phyloP scores from a whole-genome alignment of 37 sponge, comb jelly and placozoan species.

The Halisarca cf. caerulea region DNA sequence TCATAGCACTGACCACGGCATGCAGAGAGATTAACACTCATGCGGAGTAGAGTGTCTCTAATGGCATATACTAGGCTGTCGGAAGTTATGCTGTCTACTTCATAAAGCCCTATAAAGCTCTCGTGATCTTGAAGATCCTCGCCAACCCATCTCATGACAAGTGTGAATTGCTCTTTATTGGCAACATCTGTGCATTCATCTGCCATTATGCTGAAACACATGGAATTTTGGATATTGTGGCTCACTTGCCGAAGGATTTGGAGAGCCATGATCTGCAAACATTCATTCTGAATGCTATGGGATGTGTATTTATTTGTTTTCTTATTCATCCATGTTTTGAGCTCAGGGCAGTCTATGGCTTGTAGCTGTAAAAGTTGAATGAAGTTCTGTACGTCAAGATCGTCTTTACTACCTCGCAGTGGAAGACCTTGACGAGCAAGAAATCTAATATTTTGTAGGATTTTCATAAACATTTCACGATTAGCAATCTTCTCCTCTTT shows the following conservation, averaged over 20 bases:
- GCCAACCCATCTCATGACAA: conserved; percentile 31
- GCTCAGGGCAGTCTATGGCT: conserved; percentile 35
- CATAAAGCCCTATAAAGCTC: conserved; percentile 22
- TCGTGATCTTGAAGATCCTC: conserved; percentile 2
- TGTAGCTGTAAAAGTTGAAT: conserved; percentile 43
- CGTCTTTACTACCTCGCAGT: conserved; percentile 28
- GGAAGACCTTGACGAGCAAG: conserved; percentile 63
- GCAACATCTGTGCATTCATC: conserved; percentile 47
- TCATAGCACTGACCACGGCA: conserved; percentile 48
- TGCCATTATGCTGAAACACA: conserved; percentile 18
- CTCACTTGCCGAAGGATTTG: conserved; percentile 20
- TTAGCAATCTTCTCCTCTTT: conserved; percentile 50
- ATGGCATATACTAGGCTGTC: conserved; percentile 11
- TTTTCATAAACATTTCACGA: conserved; percentile 38
- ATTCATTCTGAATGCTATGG: conserved; percentile 37
- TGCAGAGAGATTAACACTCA: conserved; percentile 3
- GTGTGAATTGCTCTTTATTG: conserved; percentile 13
- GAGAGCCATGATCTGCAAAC: conserved; percentile 32
- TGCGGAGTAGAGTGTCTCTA: conserved; percentile 5
- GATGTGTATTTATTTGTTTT: conserved; percentile 35
- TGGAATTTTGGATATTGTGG: background rate
- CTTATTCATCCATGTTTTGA: conserved; percentile 37
- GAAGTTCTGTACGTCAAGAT: conserved; percentile 41
- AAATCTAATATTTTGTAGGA: conserved; percentile 55
- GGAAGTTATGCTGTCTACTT: conserved; percentile 23